Conservation (phyloP, 2,113 vertebrate species). For the Astur gentilis region DNA sequence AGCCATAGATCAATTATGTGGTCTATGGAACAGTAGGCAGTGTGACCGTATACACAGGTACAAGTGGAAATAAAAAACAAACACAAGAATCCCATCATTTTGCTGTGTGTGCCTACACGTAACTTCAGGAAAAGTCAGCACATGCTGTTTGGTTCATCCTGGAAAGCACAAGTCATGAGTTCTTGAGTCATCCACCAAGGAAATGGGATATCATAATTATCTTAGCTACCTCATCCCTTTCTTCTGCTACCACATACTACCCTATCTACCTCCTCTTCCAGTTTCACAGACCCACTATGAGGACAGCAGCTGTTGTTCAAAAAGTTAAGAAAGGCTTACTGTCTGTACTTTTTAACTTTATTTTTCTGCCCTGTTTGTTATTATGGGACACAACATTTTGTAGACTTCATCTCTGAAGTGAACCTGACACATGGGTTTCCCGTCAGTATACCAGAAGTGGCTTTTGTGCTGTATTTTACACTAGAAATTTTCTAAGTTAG, state of each 20-base stretch:
- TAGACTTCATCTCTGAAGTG: not conserved
- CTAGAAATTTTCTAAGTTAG: not conserved
- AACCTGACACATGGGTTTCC: not conserved
- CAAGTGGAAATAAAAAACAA: not conserved
- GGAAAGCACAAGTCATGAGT: not conserved
- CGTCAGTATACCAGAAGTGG: not conserved
- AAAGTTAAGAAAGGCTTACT: not conserved
- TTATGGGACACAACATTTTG: not conserved
- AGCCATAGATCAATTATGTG: not conserved
- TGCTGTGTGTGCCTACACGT: not conserved
- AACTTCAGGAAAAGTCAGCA: not conserved
- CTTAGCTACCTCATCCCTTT: not conserved
- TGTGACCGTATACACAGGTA: not conserved
- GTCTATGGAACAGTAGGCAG: not conserved
- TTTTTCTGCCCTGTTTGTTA: not conserved
- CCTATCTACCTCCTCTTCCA: not conserved
- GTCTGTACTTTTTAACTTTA: not conserved
- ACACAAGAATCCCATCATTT: not conserved
- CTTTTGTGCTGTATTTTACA: not conserved
- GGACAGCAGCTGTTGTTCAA: not conserved
- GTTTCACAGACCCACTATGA: not conserved
- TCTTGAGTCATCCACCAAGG: slow-evolving; percentile 10
- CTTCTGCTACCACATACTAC: not conserved
- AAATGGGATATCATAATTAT: slow-evolving; percentile 15
- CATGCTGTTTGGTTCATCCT: not conserved